phyloP scores from a whole-genome alignment of 1,140 invertebrate genomes.

The Cherax destructor region DNA sequence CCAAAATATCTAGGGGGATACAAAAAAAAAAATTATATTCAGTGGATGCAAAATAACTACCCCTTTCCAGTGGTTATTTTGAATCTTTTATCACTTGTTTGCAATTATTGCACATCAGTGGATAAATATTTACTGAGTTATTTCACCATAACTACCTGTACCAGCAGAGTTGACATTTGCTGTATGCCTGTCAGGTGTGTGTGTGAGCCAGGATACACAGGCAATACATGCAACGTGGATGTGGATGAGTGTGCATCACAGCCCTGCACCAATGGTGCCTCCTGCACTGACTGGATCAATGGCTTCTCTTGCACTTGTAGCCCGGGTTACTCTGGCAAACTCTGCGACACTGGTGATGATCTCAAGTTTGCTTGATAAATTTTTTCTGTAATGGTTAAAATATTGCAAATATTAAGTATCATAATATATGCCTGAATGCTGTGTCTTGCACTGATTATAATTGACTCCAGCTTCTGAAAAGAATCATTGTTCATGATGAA shows the following conservation, averaged over 20 bases:
- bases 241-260: constrained; percentile 90
- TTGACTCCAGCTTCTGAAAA: no score
- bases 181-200: constrained; percentile 79
- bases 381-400: no score
- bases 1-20: no score
- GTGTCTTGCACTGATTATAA: neutral
- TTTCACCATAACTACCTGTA: neutral
- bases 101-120: no score
- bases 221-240: constrained; percentile 86
- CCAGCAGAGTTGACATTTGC: neutral
- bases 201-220: constrained; percentile 92
- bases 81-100: no score
- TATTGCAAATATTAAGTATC: neutral
- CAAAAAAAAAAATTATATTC: no score
- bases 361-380: neutral
- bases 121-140: neutral
- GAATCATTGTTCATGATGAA: no score
- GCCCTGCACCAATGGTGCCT: constrained; percentile 92
- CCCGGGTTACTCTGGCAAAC: constrained; percentile 88
- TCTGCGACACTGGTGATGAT: constrained; percentile 84
- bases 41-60: no score
- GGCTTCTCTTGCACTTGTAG: constrained; percentile 88
- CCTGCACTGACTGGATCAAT: constrained; percentile 85
- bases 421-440: neutral
- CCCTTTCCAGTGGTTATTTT: no score